Base-by-base conservation (phyloP, 2,888 invertebrate genomes). In the Brachypalpus laphriformis region DNA sequence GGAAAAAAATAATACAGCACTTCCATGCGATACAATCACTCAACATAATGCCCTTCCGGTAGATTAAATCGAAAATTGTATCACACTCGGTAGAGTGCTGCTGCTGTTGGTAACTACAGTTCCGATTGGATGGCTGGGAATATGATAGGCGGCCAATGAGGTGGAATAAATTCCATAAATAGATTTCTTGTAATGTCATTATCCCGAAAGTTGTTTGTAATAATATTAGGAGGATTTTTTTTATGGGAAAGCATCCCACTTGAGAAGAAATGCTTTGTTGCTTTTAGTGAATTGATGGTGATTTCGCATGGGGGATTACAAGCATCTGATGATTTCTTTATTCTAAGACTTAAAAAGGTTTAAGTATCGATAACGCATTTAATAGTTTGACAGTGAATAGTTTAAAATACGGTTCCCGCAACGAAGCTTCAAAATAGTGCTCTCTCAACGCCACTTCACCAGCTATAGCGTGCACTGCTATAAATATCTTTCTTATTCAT, bases 31-130 rank as follows among this genome's bases (percentile, higher is more conserved):
- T 83, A 83, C 82, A 83, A 83, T 83, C 82, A 61, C 82, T 83
- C 78, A 83, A 78, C 78, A 78, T 78, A 78, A 83, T 83, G 82
- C 78, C 72, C 68, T 83, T 83, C 82, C 78, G 78, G 82, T 78
- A 83, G 82, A 78, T 83, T 83, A 74, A 83, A 78, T 83, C 82
- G 66, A 78, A 78, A 78, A 83, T 83, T 78, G 54, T 83, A 83
- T 83, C 82, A 78, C 82, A 78, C 82, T 78, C 49, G 72, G 61
- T 61, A 47, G 61, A 65, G 72, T 66, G 82, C 75, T 57, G 31
- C 54, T 66, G 82, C 75, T 57, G 31, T 45, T 57, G 63, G 49
- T 65, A 71, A 70, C 77, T 74, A 72, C 78, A 63, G 66, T 74
- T 81, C 68, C 61, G 78, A 83, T 78, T 83, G 72, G 47, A 72